Percentiles rank a stretch among this genome's conserved stretches.
These are phyloP conservation scores for Anoplolepis gracilipes DNA, from an alignment of 1,140 invertebrate species.

Conservation along the genomic window DNA sequence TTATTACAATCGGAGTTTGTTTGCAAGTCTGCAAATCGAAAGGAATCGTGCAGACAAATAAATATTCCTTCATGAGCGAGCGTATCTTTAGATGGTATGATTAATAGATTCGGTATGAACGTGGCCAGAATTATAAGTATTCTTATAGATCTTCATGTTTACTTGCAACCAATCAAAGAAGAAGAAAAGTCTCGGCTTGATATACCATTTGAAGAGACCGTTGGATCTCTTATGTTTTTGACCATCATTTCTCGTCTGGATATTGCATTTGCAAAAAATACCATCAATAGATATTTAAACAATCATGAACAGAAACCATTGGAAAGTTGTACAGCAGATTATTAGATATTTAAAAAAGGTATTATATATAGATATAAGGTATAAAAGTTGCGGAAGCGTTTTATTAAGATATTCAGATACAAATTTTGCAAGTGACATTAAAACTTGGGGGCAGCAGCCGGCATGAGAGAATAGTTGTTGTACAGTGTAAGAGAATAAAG, in stretches of 20 bases:
- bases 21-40: not conserved
- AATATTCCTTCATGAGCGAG: not conserved
- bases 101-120: not conserved
- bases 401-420: slow-evolving; percentile 3
- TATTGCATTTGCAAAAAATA: not conserved
- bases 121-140: not conserved
- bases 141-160: not conserved
- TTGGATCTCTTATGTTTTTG: slow-evolving; percentile 2
- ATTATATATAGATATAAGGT: not conserved
- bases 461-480: too few relatives aligned
- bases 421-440: not conserved
- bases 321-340: not conserved
- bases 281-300: slow-evolving; percentile 69
- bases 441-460: too few relatives aligned
- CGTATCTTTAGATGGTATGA: not conserved
- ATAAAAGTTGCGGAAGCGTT: not conserved
- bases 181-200: too few relatives aligned
- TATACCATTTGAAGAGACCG: not conserved
- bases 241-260: not conserved
- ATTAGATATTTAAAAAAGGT: not conserved
- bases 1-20: not conserved
- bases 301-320: slow-evolving; percentile 38
- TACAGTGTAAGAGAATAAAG: too few relatives aligned
- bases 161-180: too few relatives aligned
- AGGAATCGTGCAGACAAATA: not conserved